A percentile compares a stretch with the other conserved stretches of the same genome.
Evolutionary conservation across 2,888 invertebrate genomes (phyloP).

Genomic region (Pyrochroa serraticornis): DNA sequence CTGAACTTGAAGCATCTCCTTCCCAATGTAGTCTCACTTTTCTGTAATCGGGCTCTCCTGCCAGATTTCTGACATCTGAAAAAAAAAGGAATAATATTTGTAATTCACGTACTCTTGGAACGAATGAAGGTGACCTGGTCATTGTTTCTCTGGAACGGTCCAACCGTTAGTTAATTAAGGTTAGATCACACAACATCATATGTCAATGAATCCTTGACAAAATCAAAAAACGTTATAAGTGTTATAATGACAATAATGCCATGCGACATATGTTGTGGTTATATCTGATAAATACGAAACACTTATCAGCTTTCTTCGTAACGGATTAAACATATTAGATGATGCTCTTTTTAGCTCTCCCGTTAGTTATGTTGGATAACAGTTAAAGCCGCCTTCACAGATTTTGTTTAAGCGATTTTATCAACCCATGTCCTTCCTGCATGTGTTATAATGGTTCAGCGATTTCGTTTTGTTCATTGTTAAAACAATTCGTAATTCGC

Average conservation of each 20-base stretch:
- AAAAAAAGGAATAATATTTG: not conserved
- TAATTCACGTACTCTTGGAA: not conserved
- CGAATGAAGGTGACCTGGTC: constrained; percentile 21
- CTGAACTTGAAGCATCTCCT: constrained; percentile 62
- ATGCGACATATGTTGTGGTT: too few species aligned
- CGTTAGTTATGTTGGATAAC: constrained; percentile 19
- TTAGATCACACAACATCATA: constrained; percentile 1
- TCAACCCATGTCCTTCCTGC: constrained; percentile 3
- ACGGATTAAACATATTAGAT: constrained; percentile 21
- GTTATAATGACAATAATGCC: not conserved
- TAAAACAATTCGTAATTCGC: not conserved
- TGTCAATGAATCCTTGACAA: constrained; percentile 5
- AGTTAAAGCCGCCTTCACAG: constrained; percentile 11
- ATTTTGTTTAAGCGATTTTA: constrained; percentile 17
- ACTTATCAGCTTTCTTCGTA: constrained; percentile 24
- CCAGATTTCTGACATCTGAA: constrained; percentile 66
- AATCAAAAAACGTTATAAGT: constrained; percentile 5
- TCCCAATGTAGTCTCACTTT: constrained; percentile 71
- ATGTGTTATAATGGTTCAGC: constrained; percentile 4
- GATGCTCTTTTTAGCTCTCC: constrained; percentile 17
- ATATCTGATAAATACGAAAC: constrained; percentile 19
- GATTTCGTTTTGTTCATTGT: constrained; percentile 10
- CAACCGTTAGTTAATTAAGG: constrained; percentile 12
- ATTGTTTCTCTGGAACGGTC: constrained; percentile 6
- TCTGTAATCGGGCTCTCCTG: constrained; percentile 71